Evolutionary conservation across 2,797 vertebrate genomes (phyloP), one percentile per base, ranked within the genome.

Genomic region (Halcyon smyrnensis): DNA sequence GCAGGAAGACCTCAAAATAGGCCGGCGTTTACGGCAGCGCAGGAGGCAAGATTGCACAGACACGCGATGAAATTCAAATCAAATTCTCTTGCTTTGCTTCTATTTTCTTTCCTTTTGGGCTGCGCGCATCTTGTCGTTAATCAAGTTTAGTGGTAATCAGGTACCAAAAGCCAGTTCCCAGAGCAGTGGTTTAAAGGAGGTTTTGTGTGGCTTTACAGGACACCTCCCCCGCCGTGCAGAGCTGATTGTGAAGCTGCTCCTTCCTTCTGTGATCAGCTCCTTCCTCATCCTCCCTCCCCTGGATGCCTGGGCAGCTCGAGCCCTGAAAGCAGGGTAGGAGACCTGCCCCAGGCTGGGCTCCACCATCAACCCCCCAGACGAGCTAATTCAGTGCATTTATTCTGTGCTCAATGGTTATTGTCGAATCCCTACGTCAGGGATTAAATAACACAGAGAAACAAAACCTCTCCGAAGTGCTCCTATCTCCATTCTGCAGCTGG

Each of bases 381-480:
- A 50, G 14, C 3, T 5, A 25, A 2, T 32, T 45, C 70, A 34
- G 21, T 0, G 1, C 2, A 5, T 80, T 78, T 69, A 9, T 41
- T 18, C 37, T 6, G 2, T 1, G 0, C 39, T 16, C 30, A 28
- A 0, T 0, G 0, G 5, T 37, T 20, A 34, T 15, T 6, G 5
- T 8, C 62, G 25, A 32, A 17, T 51, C 48, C 19, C 50, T 12
- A 10, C 5, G 2, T 7, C n/a, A 41, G 37, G 59, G 20, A 57
- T 86, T 74, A 83, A 86, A 70, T 12, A 41, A 54, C 6, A 41
- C 69, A 75, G 69, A 18, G 27, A 39, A 27, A 2, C 21, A 45
- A 84, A 54, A 54, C 4, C 27, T 74, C 39, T 34, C 37, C 1
- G 4, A 45, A 54, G 24, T 80, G 37, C 3, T 37, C 46, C 68